These are phyloP conservation scores for Engystomops pustulosus DNA, from an alignment of 2,113 vertebrate species.

Conservation along the genomic window DNA sequence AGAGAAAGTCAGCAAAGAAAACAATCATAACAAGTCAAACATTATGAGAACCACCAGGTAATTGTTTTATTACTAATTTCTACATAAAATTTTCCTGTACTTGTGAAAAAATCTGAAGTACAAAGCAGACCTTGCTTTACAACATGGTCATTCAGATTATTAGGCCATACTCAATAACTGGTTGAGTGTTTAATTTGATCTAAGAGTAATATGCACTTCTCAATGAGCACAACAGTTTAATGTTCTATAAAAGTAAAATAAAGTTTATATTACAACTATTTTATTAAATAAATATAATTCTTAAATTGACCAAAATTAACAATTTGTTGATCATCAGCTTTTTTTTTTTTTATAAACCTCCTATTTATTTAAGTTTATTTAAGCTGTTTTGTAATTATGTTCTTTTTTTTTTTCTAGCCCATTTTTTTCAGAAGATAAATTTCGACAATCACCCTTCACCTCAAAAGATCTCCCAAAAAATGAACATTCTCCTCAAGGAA, in stretches of 20 bases:
- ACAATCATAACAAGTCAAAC: slow-evolving; percentile 90
- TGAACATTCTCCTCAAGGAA: slow-evolving; percentile 84
- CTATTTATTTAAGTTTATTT: too few relatives aligned
- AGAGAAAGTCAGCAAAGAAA: slow-evolving; percentile 99
- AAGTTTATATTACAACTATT: too few relatives aligned
- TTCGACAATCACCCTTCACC: slow-evolving; percentile 98
- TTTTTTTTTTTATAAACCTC: too few relatives aligned
- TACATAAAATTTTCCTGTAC: background rate
- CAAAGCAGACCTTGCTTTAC: background rate
- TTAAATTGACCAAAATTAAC: too few relatives aligned
- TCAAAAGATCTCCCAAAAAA: slow-evolving; percentile 90
- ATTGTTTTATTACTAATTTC: background rate
- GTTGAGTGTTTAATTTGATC: too few relatives aligned
- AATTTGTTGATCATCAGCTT: too few relatives aligned
- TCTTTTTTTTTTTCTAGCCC: slow-evolving; percentile 78
- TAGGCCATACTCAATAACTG: too few relatives aligned
- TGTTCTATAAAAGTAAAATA: too few relatives aligned
- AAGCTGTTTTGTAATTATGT: slow-evolving; percentile 21
- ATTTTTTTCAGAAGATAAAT: slow-evolving; percentile 92
- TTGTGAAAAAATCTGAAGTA: background rate
- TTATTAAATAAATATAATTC: too few relatives aligned
- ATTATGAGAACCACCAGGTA: slow-evolving; percentile 81
- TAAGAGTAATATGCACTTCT: too few relatives aligned
- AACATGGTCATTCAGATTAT: background rate
- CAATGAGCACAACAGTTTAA: too few relatives aligned